Percentiles rank a stretch among this genome's conserved stretches.
phyloP scores from a whole-genome alignment of 2,797 vertebrate species.

The Meda fulgida region DNA sequence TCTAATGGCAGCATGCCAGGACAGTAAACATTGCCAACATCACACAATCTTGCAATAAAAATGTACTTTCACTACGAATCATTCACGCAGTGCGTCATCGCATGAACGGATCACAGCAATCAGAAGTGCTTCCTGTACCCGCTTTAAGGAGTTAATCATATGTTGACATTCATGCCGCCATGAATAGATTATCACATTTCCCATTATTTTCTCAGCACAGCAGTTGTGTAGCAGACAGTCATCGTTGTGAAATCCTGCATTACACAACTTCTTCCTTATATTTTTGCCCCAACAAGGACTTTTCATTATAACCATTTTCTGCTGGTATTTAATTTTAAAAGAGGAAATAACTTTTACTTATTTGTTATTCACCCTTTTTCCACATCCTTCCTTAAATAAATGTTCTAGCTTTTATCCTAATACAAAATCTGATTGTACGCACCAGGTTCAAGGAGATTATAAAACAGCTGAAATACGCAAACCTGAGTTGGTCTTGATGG shows the following conservation, averaged over 20 bases:
- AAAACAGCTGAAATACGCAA: not conserved
- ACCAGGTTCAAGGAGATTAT: not conserved
- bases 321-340: not conserved
- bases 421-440: not conserved
- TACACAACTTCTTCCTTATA: slow-evolving; percentile 21
- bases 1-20: slow-evolving; percentile 35
- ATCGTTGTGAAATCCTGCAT: slow-evolving; percentile 21
- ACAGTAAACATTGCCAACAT: slow-evolving; percentile 10
- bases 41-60: slow-evolving; percentile 12
- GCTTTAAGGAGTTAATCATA: not conserved
- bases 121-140: not conserved
- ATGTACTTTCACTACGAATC: slow-evolving; percentile 23
- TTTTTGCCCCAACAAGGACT: not conserved
- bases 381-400: not conserved
- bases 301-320: slow-evolving; percentile 11
- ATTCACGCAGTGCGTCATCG: not conserved
- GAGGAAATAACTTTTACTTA: slow-evolving; percentile 9
- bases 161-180: not conserved
- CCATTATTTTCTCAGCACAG: not conserved
- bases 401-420: not conserved
- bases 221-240: not conserved
- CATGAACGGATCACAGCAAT: not conserved
- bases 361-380: not conserved
- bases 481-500: not conserved
- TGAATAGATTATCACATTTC: not conserved